Evolutionary conservation across 2,888 invertebrate genomes (phyloP), one percentile per base, ranked within the genome.

Genomic region (Netelia melanura): DNA sequence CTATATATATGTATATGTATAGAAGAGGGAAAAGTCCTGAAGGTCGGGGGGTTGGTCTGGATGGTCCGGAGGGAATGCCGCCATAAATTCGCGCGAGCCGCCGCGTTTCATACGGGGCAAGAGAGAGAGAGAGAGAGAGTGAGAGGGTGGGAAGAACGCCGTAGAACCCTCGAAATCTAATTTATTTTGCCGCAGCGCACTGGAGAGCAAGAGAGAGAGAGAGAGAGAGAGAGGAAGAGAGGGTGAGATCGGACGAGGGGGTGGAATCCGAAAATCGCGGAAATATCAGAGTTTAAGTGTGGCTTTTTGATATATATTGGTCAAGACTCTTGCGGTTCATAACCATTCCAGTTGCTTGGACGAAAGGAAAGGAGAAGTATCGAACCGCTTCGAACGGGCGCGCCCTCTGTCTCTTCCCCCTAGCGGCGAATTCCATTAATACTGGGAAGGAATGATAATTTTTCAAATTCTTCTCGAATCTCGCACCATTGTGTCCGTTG

Each of bases 41-140:
- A 70, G 70, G 70, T 71, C 17, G 74, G 11, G 58, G 67, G 65
- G 48, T 48, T 14, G 56, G 65, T 43, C 10, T 56, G 72, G 68
- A 70, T 64, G 79, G 75, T 83, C 83, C 83, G 43, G 71, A 75
- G 83, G 83, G 83, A 70, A 80, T 76, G 70, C 75, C 71, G 62
- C 83, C 75, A 83, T 83, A 83, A 83, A 83, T 83, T 83, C 71
- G 75, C 75, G 68, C 21, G 75, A 76, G 62, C 58, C 56, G 44
- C 48, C 54, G 74, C 79, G 75, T 44, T 80, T 80, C 83, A 65
- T 83, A 80, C 79, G 58, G 75, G 56, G 68, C 61, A 70, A 48
- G 52, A 48, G 64, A 48, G 38, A 38, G 38, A 3, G 30, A 30
- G 30, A 30, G 30, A 30, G 30, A 3, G 38, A 6, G 0, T 1